Evolutionary conservation across 2,888 invertebrate species (phyloP).

Genomic region (Adelognathus sp.): DNA sequence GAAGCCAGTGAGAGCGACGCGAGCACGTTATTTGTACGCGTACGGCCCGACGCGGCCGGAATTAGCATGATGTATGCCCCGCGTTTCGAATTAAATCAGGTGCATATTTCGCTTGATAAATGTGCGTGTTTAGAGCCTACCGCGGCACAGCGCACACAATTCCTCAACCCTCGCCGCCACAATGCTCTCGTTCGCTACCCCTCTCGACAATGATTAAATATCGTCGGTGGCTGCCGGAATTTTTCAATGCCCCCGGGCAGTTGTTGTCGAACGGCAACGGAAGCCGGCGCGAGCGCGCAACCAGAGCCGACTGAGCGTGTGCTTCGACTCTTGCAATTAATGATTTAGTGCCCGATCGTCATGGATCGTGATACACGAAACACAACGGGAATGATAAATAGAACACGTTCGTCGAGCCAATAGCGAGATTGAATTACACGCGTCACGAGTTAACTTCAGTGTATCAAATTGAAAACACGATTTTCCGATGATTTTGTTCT

Average conservation of each 20-base stretch:
- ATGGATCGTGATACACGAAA: conserved; percentile 35
- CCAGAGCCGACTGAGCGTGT: conserved; percentile 7
- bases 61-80: conserved; percentile 69
- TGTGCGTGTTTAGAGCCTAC: conserved; percentile 60
- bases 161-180: background rate
- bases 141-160: conserved; percentile 50
- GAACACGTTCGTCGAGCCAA: conserved; percentile 15
- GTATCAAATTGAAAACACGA: background rate
- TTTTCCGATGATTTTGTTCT: background rate
- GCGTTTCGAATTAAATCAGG: conserved; percentile 72
- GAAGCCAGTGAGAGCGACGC: conserved; percentile 40
- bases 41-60: conserved; percentile 52
- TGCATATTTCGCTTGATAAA: conserved; percentile 70
- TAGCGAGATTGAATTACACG: conserved; percentile 18
- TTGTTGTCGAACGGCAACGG: conserved; percentile 52
- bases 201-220: conserved; percentile 55
- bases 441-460: background rate
- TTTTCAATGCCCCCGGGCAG: conserved; percentile 49
- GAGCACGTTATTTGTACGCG: conserved; percentile 61
- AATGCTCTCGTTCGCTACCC: background rate
- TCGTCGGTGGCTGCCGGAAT: conserved; percentile 51
- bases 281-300: background rate
- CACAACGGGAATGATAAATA: conserved; percentile 26
- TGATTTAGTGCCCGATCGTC: conserved; percentile 40
- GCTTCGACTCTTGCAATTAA: conserved; percentile 41